A percentile compares a stretch with the other conserved stretches of the same genome.
Evolutionary conservation across 2,888 invertebrate species (phyloP).

Genomic region (Scaptomyza reducta): DNA sequence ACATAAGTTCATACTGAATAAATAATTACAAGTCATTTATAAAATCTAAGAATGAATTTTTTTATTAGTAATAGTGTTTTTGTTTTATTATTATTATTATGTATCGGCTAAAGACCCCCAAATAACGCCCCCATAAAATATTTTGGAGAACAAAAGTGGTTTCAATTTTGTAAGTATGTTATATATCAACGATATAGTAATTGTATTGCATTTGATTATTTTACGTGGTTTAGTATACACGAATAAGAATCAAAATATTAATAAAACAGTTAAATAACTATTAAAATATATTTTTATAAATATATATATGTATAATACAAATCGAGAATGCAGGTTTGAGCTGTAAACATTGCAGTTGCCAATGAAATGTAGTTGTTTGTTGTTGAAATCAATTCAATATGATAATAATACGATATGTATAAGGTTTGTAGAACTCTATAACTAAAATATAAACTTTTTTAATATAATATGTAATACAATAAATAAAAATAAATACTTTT

Average conservation of each 20-base stretch:
- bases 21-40: neutral
- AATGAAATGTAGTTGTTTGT: constrained; percentile 25
- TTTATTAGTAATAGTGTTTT: constrained; percentile 45
- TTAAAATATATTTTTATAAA: constrained; percentile 14
- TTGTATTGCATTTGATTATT: constrained; percentile 37
- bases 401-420: constrained; percentile 76
- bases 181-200: constrained; percentile 30
- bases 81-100: constrained; percentile 13
- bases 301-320: constrained; percentile 21
- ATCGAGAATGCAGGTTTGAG: constrained; percentile 27
- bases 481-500: constrained; percentile 77
- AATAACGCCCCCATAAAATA: constrained; percentile 30
- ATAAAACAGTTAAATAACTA: constrained; percentile 5
- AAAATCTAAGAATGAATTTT: constrained; percentile 9
- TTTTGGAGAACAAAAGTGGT: constrained; percentile 27
- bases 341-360: constrained; percentile 40
- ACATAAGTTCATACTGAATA: too few species aligned
- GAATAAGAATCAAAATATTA: constrained; percentile 3
- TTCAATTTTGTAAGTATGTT: constrained; percentile 17
- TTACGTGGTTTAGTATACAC: constrained; percentile 31
- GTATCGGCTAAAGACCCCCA: constrained; percentile 37
- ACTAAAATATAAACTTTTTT: constrained; percentile 32
- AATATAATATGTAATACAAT: constrained; percentile 54
- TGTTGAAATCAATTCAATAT: constrained; percentile 34
- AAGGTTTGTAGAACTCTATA: constrained; percentile 34